Base-by-base conservation (phyloP, 2,888 invertebrate genomes). In the Sclerodermus sp. region DNA sequence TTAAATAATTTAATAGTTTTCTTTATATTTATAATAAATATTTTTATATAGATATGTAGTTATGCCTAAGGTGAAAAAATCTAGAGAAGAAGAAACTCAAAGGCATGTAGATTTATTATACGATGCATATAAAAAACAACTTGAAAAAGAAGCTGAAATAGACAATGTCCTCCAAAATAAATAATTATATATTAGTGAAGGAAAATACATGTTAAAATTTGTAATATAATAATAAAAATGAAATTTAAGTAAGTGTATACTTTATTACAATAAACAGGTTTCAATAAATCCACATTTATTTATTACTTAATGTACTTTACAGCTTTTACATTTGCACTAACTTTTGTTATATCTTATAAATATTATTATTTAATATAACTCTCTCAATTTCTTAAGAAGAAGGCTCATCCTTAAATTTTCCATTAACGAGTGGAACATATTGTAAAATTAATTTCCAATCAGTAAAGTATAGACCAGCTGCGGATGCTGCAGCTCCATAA, bases 401-500 rank as follows among this genome's bases (percentile, higher is more conserved):
- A 49, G 29, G 13, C n/a, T 47, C 75, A 50, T 81, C 80, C 34
- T 82, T 79, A 75, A 86, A 92, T 79, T 91, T 91, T 56, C 86
- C 84, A 63, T 84, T 83, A 78, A 91, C 91, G 79, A 83, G 88
- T 16, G 93, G 93, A 57, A 93, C 78, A 74, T 87, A 85, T 61
- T 86, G 82, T 42, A 87, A 81, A 56, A 92, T 79, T 43, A 84
- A 72, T 77, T 85, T 88, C 92, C 92, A 93, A 72, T 93, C 92
- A 0, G 90, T 90, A 62, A 87, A 82, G 77, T 90, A 93, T 1
- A 87, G 77, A 9, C 89, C 59, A 1, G 79, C 81, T 17, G 84
- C 68, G 50, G 84, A 82, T n/a, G 82, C 86, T 0, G 86, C 81
- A 31, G 83, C 83, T 39, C 91, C 91, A 71, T 86, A 93, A 0